Evolutionary conservation across 2,888 invertebrate species (phyloP), one percentile per base, ranked within the genome.

Genomic region (Chelonus formosanus): DNA sequence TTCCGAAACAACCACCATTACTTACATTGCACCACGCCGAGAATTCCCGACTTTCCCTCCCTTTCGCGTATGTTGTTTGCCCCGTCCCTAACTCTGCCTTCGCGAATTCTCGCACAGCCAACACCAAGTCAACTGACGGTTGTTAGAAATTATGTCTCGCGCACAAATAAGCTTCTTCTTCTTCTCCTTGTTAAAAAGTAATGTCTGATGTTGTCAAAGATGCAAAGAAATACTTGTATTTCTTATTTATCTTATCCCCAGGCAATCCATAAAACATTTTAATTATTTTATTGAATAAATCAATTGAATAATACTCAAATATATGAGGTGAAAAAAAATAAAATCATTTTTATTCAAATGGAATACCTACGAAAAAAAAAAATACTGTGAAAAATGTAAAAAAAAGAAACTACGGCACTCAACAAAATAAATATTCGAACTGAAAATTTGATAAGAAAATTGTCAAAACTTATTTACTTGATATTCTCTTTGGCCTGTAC

Each of bases 1-100:
- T 74, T 75, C 74, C 68, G 72, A 72, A 72, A 72, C 70, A 70
- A 71, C 65, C 68, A 63, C 72, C 72, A 72, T 72, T 72, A 72
- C 70, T 72, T 71, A 72, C 70, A 65, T 68, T 63, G 63, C 57
- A 64, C 68, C 67, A 67, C 64, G 67, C 63, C 62, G 64, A 69
- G 67, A 65, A 68, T 50, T 65, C 47, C 47, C 47, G 48, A 55
- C 57, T 65, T 56, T 64, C 52, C 48, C 65, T 52, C 45, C 34
- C 55, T 47, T 45, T 50, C 43, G 34, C 34, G 50, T 45, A 40
- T 58, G 44, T 43, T 55, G 44, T 56, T 56, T 52, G 34, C 10
- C 63, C 36, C 55, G 47, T 40, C 53, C 35, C 47, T 48, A 40
- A 56, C 63, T 56, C 48, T 56, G 53, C 52, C 63, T 48, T 63